Conservation (phyloP, 1,140 invertebrate species). For the Hesperophylax magnus region DNA sequence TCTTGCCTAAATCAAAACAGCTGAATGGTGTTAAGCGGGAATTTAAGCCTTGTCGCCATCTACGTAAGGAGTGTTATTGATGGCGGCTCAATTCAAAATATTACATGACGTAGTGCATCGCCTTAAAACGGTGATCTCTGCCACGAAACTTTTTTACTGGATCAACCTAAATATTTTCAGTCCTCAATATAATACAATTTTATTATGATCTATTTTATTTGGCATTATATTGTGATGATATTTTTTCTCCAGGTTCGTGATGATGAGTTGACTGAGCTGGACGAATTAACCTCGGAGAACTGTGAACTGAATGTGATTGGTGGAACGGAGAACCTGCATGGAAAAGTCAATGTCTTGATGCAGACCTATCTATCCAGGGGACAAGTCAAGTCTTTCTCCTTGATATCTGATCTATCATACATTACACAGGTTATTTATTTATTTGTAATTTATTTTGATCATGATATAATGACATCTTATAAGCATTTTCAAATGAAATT, state of each 20-base stretch:
- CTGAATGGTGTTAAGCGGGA: too few species aligned
- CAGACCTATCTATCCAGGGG: conserved; percentile 91
- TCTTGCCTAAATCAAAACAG: too few species aligned
- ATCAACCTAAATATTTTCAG: too few species aligned
- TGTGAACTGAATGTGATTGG: conserved; percentile 85
- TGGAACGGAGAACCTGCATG: conserved; percentile 90
- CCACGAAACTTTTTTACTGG: too few species aligned
- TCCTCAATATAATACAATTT: too few species aligned
- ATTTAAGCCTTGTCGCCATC: too few species aligned
- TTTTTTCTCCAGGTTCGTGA: conserved; percentile 81
- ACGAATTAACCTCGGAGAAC: conserved; percentile 78
- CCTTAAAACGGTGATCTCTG: too few species aligned
- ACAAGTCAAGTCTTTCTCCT: conserved; percentile 87
- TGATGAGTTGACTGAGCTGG: conserved; percentile 94
- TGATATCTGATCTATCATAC: conserved; percentile 94
- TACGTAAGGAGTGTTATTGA: too few species aligned
- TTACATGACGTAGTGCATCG: too few species aligned
- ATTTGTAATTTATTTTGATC: background rate
- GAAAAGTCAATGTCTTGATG: conserved; percentile 98
- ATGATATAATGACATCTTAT: background rate
- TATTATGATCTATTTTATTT: conserved; percentile 25
- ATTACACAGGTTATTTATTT: conserved; percentile 83
- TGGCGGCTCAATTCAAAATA: too few species aligned
- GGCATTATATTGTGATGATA: conserved; percentile 12
- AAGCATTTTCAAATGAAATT: too few species aligned